Base-by-base conservation (phyloP, 2,888 invertebrate species). In the Chloromyia formosa region DNA sequence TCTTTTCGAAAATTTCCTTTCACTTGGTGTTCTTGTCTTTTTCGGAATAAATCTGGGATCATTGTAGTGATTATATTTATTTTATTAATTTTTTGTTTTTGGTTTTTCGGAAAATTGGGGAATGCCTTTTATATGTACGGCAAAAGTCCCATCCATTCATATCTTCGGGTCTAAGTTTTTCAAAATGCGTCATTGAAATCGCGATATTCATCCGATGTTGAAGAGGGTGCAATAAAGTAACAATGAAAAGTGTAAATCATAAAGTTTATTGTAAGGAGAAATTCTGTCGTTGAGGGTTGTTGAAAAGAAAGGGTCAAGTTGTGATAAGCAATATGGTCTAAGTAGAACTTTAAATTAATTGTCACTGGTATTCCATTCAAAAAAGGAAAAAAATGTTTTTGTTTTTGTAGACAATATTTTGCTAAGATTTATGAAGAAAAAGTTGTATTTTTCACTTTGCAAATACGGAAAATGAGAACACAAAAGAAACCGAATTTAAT, bases 51-150 rank as follows among this genome's bases (percentile, higher is more conserved):
- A 20, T 66, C 45, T 14, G 12, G 49, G 49, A 45, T n/a, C 66
- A 66, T 66, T 66, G 66, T 66, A n/a, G n/a, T 40, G 42, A 49
- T 49, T 20, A 22, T 66, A 66, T 66, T 66, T 66, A 45, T 66
- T 66, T 49, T 22, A 66, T 66, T 45, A 49, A 49, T 49, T 66
- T 66, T 66, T 49, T 20, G 49, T 35, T 2, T 35, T 35, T 45
- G 18, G 45, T 66, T 66, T 22, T 22, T 66, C 45, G 12, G 1
- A 66, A 66, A 35, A n/a, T 22, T 22, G 10, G 12, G 3, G 27
- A 35, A 35, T 4, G 27, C 14, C 66, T 66, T 9, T 20, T 66
- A 45, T 49, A 12, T 12, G 27, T 4, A 7, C 2, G 66, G n/a
- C 35, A 12, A 45, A 62, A 18, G 62, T 35, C 16, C 62, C 18